Conservation (phyloP, 2,888 invertebrate genomes). For the Hetaerina titia region DNA sequence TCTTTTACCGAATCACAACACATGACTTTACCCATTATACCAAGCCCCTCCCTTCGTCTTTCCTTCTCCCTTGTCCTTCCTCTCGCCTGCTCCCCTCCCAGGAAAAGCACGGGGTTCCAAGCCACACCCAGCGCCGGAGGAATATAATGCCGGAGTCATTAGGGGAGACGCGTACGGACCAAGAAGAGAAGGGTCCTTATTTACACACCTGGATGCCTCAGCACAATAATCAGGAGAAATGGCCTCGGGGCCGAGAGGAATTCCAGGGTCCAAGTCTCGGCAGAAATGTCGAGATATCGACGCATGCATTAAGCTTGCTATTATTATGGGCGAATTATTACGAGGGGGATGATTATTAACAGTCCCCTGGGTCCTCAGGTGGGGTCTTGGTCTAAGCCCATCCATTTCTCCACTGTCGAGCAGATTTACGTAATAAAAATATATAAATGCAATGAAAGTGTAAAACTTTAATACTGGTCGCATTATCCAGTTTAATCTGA, state of each 20-base stretch:
- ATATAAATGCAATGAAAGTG: too few species aligned
- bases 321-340: not conserved
- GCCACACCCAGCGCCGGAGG: constrained; percentile 50
- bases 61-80: not conserved
- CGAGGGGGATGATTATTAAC: too few species aligned
- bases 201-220: constrained; percentile 51
- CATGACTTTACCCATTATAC: not conserved
- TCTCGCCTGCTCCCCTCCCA: not conserved
- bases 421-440: too few species aligned
- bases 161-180: constrained; percentile 20
- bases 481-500: too few species aligned
- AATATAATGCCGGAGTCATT: constrained; percentile 55
- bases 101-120: not conserved
- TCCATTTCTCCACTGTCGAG: too few species aligned
- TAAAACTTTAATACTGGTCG: too few species aligned
- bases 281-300: not conserved
- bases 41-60: not conserved
- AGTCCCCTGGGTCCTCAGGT: too few species aligned
- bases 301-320: not conserved
- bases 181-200: constrained; percentile 43
- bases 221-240: constrained; percentile 51
- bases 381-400: too few species aligned
- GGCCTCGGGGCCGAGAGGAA: not conserved
- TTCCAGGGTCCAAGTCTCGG: not conserved
- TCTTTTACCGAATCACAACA: not conserved